phyloP scores from a whole-genome alignment of 2,113 vertebrate species.

The Sarotherodon lohbergeri region DNA sequence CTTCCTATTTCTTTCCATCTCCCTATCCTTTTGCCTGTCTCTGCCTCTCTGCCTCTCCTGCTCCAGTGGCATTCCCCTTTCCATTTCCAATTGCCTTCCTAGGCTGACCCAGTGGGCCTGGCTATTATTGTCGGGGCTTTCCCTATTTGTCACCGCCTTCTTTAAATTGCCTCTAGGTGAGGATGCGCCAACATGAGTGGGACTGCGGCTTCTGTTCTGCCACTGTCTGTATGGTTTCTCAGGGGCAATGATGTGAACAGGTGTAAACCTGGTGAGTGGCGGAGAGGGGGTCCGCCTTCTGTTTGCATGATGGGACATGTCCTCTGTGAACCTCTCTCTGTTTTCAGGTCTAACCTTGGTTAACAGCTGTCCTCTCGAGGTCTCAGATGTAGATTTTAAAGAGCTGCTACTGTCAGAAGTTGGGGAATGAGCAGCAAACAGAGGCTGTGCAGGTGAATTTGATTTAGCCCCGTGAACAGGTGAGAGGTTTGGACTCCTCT shows the following conservation, averaged over 20 bases:
- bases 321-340: constrained; percentile 19
- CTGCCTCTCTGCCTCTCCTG: constrained; percentile 30
- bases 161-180: constrained; percentile 39
- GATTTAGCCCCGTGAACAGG: background rate
- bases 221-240: constrained; percentile 60
- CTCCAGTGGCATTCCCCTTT: constrained; percentile 48
- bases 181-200: constrained; percentile 39
- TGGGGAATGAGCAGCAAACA: background rate
- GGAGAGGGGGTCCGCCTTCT: constrained; percentile 58
- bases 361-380: background rate
- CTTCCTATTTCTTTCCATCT: constrained; percentile 45
- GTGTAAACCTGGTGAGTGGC: constrained; percentile 66
- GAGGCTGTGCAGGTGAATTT: constrained; percentile 5
- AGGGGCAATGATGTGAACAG: constrained; percentile 65
- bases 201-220: constrained; percentile 43
- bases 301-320: constrained; percentile 40
- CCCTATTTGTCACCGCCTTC: constrained; percentile 50
- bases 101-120: constrained; percentile 50
- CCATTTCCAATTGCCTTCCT: constrained; percentile 51
- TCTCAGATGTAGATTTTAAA: constrained; percentile 13
- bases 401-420: constrained; percentile 12
- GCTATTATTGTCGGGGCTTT: constrained; percentile 64
- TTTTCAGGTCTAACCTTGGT: constrained; percentile 16
- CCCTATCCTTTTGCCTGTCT: constrained; percentile 22
- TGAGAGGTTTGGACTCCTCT: background rate